Evolutionary conservation across 2,113 vertebrate genomes (phyloP), one percentile per base, ranked within the genome.

Genomic region (Poeciliopsis retropinna): DNA sequence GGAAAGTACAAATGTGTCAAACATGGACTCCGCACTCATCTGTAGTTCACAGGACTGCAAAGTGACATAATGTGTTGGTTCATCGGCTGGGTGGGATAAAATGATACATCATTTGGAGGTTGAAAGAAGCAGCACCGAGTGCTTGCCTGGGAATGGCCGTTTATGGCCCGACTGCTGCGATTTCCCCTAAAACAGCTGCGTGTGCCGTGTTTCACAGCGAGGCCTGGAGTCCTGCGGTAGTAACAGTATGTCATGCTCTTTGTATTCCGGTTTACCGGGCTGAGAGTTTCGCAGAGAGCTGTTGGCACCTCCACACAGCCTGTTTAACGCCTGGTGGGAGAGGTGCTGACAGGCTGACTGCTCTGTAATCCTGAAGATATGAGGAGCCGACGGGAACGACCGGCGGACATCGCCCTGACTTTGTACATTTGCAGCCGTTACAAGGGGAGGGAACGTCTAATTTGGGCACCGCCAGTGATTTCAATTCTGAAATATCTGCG

Each of bases 251-350:
- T 82, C 81, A 80, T 54, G 0, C 60, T 78, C 87, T 79, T 78
- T 75, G 84, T 87, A 76, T 65, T 76, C 69, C 82, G 82, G 75
- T 83, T 78, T 82, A 73, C 81, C 75, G 34, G 77, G 73, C 30
- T 62, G 79, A 81, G 82, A 57, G 70, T 65, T 70, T 72, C 51
- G 74, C 63, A 34, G 62, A 73, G 83, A 91, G 86, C 80, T 81
- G 89, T 92, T 92, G 87, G 84, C 92, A 89, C 90, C 92, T 91
- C 84, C 84, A 78, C 84, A 78, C 84, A 86, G 79, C 69, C 86
- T 85, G 82, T 90, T 94, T 93, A 88, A 85, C 92, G 79, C 92
- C 89, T 86, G 75, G 88, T 91, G 86, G 88, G 90, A 91, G 87
- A 92, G 90, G 91, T 92, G 92, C 90, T 86, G 88, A 92, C 90